Evolutionary conservation across 2,888 invertebrate genomes (phyloP).

Genomic region (Leptinotarsa rubiginosa): DNA sequence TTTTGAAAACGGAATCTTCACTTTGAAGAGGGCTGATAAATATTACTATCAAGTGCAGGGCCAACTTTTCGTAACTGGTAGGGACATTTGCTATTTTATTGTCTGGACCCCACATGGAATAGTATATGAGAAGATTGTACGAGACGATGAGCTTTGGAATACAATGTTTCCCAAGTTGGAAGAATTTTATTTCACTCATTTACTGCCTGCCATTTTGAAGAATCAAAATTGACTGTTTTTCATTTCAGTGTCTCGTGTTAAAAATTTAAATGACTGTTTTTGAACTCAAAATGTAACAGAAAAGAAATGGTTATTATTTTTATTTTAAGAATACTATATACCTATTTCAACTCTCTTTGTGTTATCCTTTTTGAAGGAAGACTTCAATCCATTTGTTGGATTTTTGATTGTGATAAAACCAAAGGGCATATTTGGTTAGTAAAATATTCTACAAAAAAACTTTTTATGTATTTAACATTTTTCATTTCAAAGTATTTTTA

Average conservation of each 20-base stretch:
- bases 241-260: background rate
- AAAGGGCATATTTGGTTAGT: background rate
- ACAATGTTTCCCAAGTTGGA: slow-evolving; percentile 52
- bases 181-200: slow-evolving; percentile 51
- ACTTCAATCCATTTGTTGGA: background rate
- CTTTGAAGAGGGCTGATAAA: slow-evolving; percentile 47
- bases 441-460: background rate
- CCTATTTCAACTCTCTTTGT: background rate
- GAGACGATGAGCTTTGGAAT: slow-evolving; percentile 49
- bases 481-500: background rate
- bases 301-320: too few species aligned
- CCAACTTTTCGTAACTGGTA: slow-evolving; percentile 51
- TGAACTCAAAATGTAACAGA: too few species aligned
- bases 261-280: background rate
- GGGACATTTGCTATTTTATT: slow-evolving; percentile 51
- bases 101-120: slow-evolving; percentile 53
- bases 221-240: slow-evolving; percentile 6
- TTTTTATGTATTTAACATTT: background rate
- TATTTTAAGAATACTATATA: background rate
- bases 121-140: slow-evolving; percentile 47
- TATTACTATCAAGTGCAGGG: slow-evolving; percentile 56
- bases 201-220: slow-evolving; percentile 47
- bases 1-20: slow-evolving; percentile 41
- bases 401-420: slow-evolving; percentile 1
- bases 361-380: too few species aligned